phyloP scores from a whole-genome alignment of 2,797 vertebrate genomes.

The Philypnodon macrostomus region DNA sequence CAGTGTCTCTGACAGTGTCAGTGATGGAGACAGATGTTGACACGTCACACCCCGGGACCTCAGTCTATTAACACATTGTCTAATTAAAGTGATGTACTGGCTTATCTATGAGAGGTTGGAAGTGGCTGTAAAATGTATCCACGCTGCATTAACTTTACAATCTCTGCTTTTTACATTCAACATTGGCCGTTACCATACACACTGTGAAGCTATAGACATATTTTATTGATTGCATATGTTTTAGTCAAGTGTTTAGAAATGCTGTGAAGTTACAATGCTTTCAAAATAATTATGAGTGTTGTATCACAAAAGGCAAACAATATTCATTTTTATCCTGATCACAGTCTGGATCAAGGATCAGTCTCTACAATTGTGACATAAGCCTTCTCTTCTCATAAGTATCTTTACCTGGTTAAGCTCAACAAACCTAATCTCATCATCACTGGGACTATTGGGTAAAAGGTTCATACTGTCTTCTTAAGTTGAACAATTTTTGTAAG shows the following conservation, averaged over 20 bases:
- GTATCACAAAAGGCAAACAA: too few relatives aligned
- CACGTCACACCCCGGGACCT: conserved; percentile 69
- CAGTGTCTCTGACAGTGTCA: conserved; percentile 42
- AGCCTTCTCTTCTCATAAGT: too few relatives aligned
- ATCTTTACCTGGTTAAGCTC: too few relatives aligned
- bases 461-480: too few relatives aligned
- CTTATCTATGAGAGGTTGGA: conserved; percentile 66
- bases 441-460: too few relatives aligned
- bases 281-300: too few relatives aligned
- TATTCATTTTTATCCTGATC: too few relatives aligned
- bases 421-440: too few relatives aligned
- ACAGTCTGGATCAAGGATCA: too few relatives aligned
- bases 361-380: too few relatives aligned
- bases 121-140: conserved; percentile 63
- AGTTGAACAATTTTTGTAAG: too few relatives aligned
- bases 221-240: conserved; percentile 31
- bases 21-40: conserved; percentile 74
- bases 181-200: conserved; percentile 51
- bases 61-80: conserved; percentile 78
- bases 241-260: conserved; percentile 18
- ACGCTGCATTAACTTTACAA: conserved; percentile 70
- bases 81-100: conserved; percentile 78
- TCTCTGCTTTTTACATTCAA: conserved; percentile 64
- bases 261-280: too few relatives aligned
- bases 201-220: conserved; percentile 57